Base-by-base conservation (phyloP, 2,113 vertebrate species). In the Eulacestoma nigropectus region DNA sequence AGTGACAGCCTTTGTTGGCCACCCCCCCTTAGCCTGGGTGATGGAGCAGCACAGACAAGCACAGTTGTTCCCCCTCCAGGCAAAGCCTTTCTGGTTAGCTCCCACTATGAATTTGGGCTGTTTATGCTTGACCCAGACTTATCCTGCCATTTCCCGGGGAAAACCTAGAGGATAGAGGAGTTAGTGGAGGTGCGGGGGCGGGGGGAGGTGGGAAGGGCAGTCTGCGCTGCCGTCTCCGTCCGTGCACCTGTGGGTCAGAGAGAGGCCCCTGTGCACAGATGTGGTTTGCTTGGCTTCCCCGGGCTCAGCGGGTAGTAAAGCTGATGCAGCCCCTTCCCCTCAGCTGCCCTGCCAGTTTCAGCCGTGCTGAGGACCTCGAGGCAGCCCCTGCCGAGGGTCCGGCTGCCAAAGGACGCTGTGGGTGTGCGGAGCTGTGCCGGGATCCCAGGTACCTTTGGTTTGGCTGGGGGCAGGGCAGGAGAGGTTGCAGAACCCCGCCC, bases 161-260 rank as follows among this genome's bases (percentile, higher is more conserved):
- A 29, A 72, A 27, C 7, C 8, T 60, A 27, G 50, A 69, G 44
- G 46, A n/a, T 7, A 4, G 39, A 27, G 49, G 33, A 44, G 55
- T 22, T 59, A 16, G 30, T n/a, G 47, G 46, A 50, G 9, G 29
- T 30, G 20, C 23, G 9, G 39, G 37, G 30, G 5, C 4, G 2
- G 8, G 7, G 16, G 11, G 23, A 30, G 44, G 7, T 8, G 29
- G 47, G 46, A 42, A 63, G n/a, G 16, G 14, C 47, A 37, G 39
- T 32, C 60, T 16, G 7, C 6, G 2, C 33, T 27, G 33, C 57
- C 3, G 4, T 42, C 29, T 52, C 27, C 27, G 19, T 42, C 42
- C 11, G 2, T 1, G 0, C 10, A 22, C 13, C 33, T 33, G 42
- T 0, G 1, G 32, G 29, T 35, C 73, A 30, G 42, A 3, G 14